phyloP scores from a whole-genome alignment of 2,113 vertebrate genomes.

The Chaetura pelagica region DNA sequence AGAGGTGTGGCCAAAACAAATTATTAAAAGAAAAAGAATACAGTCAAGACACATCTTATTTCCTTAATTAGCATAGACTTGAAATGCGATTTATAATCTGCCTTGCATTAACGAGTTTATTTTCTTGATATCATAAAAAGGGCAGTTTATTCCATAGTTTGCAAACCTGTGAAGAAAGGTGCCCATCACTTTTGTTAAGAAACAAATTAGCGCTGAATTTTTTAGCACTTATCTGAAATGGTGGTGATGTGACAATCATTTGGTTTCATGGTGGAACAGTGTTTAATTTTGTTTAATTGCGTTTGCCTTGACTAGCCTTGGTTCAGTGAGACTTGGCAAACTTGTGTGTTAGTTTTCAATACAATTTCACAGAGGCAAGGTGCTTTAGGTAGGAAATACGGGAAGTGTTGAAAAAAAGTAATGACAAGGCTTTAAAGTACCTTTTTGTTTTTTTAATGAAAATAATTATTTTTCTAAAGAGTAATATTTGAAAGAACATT shows the following conservation, averaged over 20 bases:
- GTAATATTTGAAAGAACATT: neutral
- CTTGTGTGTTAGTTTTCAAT: neutral
- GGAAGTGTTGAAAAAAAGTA: neutral
- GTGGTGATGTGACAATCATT: neutral
- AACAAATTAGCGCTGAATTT: neutral
- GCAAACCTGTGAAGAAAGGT: neutral
- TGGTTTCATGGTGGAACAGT: neutral
- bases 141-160: constrained; percentile 4
- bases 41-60: neutral
- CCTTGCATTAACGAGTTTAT: neutral
- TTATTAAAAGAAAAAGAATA: neutral
- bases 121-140: neutral
- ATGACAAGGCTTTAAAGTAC: neutral
- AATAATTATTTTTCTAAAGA: neutral
- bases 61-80: neutral
- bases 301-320: neutral
- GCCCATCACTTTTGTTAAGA: neutral
- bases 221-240: neutral
- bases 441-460: neutral
- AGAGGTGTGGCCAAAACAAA: neutral
- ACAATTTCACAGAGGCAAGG: neutral
- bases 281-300: neutral
- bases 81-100: neutral
- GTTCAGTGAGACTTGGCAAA: neutral
- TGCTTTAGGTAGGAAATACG: neutral